Conservation (phyloP, 1,140 invertebrate species). For the Drosophila mayri region DNA sequence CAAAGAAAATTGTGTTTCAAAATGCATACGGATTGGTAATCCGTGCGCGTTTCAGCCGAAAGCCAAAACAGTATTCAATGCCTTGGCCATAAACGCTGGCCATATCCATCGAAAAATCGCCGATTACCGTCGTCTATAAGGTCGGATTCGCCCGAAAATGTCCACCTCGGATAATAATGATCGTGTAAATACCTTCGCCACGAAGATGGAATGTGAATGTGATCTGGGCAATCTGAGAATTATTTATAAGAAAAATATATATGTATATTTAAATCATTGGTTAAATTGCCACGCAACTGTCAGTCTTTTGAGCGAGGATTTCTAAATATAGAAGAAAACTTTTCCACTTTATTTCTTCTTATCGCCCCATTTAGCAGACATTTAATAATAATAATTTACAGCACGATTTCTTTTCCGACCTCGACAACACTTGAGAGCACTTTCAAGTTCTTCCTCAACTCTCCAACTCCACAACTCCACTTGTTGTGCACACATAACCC, state of each 20-base stretch:
- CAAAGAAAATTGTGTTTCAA: constrained; percentile 35
- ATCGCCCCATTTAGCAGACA: constrained; percentile 8
- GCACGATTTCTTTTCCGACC: constrained; percentile 16
- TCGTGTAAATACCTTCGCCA: constrained; percentile 38
- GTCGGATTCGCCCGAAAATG: constrained; percentile 32
- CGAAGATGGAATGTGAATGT: constrained; percentile 38
- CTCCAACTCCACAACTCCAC: background rate
- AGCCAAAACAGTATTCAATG: constrained; percentile 68
- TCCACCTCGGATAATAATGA: constrained; percentile 32
- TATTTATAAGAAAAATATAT: constrained; percentile 16
- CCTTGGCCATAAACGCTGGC: constrained; percentile 69
- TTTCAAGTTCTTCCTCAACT: constrained; percentile 13
- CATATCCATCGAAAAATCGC: constrained; percentile 24
- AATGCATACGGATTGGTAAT: constrained; percentile 59
- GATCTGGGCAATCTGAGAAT: constrained; percentile 24
- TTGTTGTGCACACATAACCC: constrained; percentile 19
- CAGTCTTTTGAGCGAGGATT: constrained; percentile 20
- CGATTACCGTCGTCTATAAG: constrained; percentile 24
- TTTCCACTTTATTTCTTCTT: constrained; percentile 11
- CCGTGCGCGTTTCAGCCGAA: constrained; percentile 49
- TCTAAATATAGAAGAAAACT: constrained; percentile 10
- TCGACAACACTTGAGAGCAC: constrained; percentile 6
- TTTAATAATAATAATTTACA: constrained; percentile 1
- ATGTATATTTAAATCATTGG: constrained; percentile 10
- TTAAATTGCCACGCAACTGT: constrained; percentile 16